A percentile compares a stretch with the other conserved stretches of the same genome.
Conservation (phyloP, 2,113 vertebrate genomes). For the Rhinoptilus africanus region DNA sequence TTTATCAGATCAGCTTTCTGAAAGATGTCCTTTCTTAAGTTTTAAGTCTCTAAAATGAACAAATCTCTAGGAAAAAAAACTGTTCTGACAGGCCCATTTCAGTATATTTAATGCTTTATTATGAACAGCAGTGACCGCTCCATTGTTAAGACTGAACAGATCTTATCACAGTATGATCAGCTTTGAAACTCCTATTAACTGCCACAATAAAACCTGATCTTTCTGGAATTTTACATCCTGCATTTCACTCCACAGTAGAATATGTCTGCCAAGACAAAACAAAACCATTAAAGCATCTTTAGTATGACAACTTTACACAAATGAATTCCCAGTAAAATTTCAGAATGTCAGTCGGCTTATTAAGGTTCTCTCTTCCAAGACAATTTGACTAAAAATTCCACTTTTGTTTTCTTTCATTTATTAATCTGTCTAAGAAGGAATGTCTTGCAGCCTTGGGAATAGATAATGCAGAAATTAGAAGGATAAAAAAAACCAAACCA, state of each 20-base stretch:
- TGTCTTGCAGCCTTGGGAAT: not conserved
- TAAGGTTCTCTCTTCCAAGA: not conserved
- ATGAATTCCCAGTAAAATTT: slow-evolving; percentile 22
- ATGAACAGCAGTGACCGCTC: slow-evolving; percentile 40
- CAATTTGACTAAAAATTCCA: slow-evolving; percentile 8
- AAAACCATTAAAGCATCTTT: slow-evolving; percentile 17
- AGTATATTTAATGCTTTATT: slow-evolving; percentile 27
- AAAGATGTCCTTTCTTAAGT: slow-evolving; percentile 30
- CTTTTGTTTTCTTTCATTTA: slow-evolving; percentile 10
- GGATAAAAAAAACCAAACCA: not conserved
- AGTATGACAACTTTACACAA: slow-evolving; percentile 35
- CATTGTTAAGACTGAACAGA: slow-evolving; percentile 22
- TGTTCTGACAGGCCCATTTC: slow-evolving; percentile 29
- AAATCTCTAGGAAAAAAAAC: slow-evolving; percentile 6
- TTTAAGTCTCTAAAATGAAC: slow-evolving; percentile 22
- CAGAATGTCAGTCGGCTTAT: not conserved
- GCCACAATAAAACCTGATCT: not conserved
- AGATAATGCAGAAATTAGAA: slow-evolving; percentile 30
- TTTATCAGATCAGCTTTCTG: slow-evolving; percentile 40
- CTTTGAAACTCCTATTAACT: slow-evolving; percentile 27
- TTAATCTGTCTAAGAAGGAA: slow-evolving; percentile 16
- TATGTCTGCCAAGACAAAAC: slow-evolving; percentile 20
- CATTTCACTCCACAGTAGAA: not conserved
- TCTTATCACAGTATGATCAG: not conserved
- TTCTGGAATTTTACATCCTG: slow-evolving; percentile 10